Evolutionary conservation across 2,888 invertebrate species (phyloP).

Genomic region (Polyommatus icarus): DNA sequence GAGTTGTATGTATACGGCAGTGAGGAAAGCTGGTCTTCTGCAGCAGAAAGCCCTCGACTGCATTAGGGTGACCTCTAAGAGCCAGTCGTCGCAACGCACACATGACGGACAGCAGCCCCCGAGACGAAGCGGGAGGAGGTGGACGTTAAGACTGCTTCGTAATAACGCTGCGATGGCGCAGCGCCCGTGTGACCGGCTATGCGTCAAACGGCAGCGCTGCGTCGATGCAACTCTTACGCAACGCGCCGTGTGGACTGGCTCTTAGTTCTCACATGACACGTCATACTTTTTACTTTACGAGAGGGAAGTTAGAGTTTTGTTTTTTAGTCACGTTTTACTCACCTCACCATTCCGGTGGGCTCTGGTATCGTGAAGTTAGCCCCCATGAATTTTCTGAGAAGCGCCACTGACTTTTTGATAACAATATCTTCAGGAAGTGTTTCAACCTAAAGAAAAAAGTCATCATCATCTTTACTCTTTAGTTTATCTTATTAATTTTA

Average conservation of each 20-base stretch:
- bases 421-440: constrained; percentile 54
- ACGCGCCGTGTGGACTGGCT: no score
- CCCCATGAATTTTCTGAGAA: constrained; percentile 61
- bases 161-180: no score
- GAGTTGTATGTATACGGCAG: background rate
- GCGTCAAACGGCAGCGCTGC: no score
- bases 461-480: background rate
- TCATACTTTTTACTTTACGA: no score
- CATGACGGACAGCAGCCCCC: no score
- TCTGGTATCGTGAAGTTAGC: constrained; percentile 55
- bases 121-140: no score
- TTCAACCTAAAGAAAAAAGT: constrained; percentile 27
- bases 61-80: background rate
- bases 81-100: no score
- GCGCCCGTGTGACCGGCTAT: no score
- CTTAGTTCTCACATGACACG: background rate
- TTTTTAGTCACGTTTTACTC: constrained; percentile 12
- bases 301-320: background rate
- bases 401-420: constrained; percentile 54
- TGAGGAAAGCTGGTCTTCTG: background rate
- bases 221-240: no score
- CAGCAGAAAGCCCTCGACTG: background rate
- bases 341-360: constrained; percentile 60
- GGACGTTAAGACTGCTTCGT: no score
- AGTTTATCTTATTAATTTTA: background rate